Percentiles rank a stretch among this genome's conserved stretches.
These are phyloP conservation scores for Drosophila vallismaia DNA, from an alignment of 2,888 invertebrate species.

Conservation along the genomic window DNA sequence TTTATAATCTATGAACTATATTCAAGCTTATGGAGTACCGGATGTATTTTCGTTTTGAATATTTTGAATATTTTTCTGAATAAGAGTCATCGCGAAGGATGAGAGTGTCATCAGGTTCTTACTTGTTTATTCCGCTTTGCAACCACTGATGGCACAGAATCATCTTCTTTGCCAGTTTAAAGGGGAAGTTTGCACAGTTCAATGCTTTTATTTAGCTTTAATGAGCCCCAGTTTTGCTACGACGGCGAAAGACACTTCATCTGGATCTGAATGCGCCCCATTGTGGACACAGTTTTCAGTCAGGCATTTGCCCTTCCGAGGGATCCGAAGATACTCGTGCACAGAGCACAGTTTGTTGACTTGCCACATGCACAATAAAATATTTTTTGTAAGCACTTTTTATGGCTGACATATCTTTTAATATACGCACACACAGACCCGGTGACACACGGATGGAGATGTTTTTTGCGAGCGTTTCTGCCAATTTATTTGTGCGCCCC, in stretches of 20 bases:
- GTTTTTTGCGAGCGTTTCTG: constrained; percentile 37
- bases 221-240: constrained; percentile 38
- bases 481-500: constrained; percentile 60
- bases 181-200: constrained; percentile 28
- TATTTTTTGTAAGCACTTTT: constrained; percentile 53
- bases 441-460: constrained; percentile 10
- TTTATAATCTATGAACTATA: too few species aligned
- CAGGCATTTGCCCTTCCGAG: constrained; percentile 21
- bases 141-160: not conserved
- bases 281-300: constrained; percentile 20
- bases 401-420: constrained; percentile 50
- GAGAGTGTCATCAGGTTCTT: not conserved
- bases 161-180: constrained; percentile 1
- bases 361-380: constrained; percentile 54
- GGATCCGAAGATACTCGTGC: constrained; percentile 3
- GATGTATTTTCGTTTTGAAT: not conserved
- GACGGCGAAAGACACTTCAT: constrained; percentile 10
- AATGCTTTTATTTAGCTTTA: constrained; percentile 39
- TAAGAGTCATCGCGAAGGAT: not conserved
- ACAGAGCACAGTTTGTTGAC: constrained; percentile 56
- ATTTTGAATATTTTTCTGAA: not conserved
- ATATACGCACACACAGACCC: constrained; percentile 25
- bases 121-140: constrained; percentile 1
- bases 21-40: not conserved
- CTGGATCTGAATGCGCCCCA: constrained; percentile 34